A percentile compares a stretch with the other conserved stretches of the same genome.
phyloP scores from a whole-genome alignment of 2,888 invertebrate genomes.

The Pyrocoelia pectoralis region DNA sequence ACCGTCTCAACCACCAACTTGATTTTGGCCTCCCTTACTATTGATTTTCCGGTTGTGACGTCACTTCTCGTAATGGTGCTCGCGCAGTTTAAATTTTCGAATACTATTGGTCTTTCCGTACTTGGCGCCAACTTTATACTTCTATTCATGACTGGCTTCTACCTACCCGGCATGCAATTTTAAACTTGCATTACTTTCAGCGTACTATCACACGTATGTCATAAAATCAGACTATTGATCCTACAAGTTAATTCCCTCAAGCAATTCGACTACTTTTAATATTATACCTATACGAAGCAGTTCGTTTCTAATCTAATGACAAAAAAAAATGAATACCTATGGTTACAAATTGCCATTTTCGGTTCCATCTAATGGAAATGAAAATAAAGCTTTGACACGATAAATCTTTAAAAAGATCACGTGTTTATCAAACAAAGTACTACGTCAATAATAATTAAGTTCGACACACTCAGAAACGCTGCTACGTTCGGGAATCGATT shows the following conservation, averaged over 20 bases:
- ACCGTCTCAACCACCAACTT: conserved; percentile 50
- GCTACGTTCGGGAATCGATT: too few relatives aligned
- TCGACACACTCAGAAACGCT: too few relatives aligned
- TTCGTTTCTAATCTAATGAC: too few relatives aligned
- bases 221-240: conserved; percentile 23
- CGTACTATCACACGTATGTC: conserved; percentile 17
- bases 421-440: too few relatives aligned
- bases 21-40: conserved; percentile 51
- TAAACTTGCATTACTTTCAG: conserved; percentile 17
- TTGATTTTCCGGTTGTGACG: conserved; percentile 52
- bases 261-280: too few relatives aligned
- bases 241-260: too few relatives aligned
- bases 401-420: background rate
- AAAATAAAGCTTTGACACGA: conserved; percentile 1
- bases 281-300: too few relatives aligned
- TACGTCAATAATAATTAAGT: too few relatives aligned
- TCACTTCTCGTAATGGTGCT: conserved; percentile 45
- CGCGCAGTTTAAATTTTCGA: conserved; percentile 41
- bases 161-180: conserved; percentile 31
- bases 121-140: conserved; percentile 55
- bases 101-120: conserved; percentile 46
- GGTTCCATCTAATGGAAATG: conserved; percentile 2
- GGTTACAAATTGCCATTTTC: background rate
- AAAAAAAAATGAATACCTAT: too few relatives aligned
- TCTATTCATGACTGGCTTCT: conserved; percentile 48